A percentile compares a stretch with the other conserved stretches of the same genome.
Evolutionary conservation across 2,888 invertebrate genomes (phyloP).

Genomic region (Halocaridina rubra): DNA sequence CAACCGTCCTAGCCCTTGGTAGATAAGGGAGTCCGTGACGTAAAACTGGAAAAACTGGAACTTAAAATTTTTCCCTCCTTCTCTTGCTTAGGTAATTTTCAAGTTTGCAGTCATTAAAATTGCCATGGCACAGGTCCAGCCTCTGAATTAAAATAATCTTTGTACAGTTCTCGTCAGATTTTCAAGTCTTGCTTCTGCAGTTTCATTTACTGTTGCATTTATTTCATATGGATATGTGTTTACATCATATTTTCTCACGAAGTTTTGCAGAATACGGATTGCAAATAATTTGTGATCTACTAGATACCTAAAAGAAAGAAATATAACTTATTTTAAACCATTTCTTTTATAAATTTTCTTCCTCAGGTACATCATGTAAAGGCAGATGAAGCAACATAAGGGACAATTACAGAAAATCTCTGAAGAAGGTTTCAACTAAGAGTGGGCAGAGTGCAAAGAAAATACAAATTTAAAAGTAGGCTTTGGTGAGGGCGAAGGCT

Average conservation of each 20-base stretch:
- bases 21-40: too few relatives aligned
- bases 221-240: not conserved
- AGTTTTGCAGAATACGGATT: conserved; percentile 12
- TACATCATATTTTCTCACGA: conserved; percentile 8
- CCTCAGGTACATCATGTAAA: conserved; percentile 23
- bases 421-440: conserved; percentile 38
- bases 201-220: conserved; percentile 6
- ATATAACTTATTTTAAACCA: not conserved
- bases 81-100: conserved; percentile 2
- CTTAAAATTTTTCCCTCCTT: not conserved
- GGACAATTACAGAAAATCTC: conserved; percentile 46
- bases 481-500: too few relatives aligned
- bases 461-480: too few relatives aligned
- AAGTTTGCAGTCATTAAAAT: too few relatives aligned
- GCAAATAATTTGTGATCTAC: conserved; percentile 6
- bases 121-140: too few relatives aligned
- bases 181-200: not conserved
- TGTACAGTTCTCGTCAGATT: conserved; percentile 10
- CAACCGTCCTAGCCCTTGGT: too few relatives aligned
- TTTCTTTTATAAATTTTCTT: too few relatives aligned
- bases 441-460: too few relatives aligned
- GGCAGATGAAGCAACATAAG: conserved; percentile 71
- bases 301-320: conserved; percentile 5
- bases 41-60: too few relatives aligned
- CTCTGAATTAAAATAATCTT: too few relatives aligned